These are phyloP conservation scores for Tenthredo scrophulariae DNA, from an alignment of 2,888 invertebrate species.

Conservation along the genomic window DNA sequence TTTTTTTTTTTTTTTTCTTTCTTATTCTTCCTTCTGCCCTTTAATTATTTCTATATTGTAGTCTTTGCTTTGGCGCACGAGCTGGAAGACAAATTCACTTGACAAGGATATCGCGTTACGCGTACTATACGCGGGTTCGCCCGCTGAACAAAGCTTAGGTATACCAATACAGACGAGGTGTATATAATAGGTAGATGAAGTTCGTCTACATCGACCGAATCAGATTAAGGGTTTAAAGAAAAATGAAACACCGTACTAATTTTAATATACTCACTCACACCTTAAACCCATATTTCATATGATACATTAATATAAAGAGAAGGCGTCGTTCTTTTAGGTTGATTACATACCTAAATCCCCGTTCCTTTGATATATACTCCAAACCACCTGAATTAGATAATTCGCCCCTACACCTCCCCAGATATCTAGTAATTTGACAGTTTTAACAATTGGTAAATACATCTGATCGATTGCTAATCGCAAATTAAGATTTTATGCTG, in stretches of 20 bases:
- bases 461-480: not conserved
- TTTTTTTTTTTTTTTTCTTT: not conserved
- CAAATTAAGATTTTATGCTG: not conserved
- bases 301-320: not conserved
- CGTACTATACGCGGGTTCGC: not conserved
- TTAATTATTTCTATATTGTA: conserved; percentile 17
- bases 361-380: too few relatives aligned
- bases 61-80: conserved; percentile 1
- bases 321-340: not conserved
- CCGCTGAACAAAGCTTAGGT: not conserved
- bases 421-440: not conserved
- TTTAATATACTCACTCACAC: not conserved
- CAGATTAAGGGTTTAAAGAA: not conserved
- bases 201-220: not conserved
- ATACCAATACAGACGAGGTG: not conserved
- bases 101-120: conserved; percentile 22
- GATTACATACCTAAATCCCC: not conserved
- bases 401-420: not conserved
- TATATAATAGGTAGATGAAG: too few relatives aligned
- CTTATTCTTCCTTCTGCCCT: conserved; percentile 46
- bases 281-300: not conserved
- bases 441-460: not conserved
- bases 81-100: conserved; percentile 11
- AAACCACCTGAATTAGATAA: not conserved
- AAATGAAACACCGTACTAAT: not conserved